Evolutionary conservation across 2,888 invertebrate species (phyloP), one percentile per base, ranked within the genome.

Genomic region (Barypeithes pellucidus): DNA sequence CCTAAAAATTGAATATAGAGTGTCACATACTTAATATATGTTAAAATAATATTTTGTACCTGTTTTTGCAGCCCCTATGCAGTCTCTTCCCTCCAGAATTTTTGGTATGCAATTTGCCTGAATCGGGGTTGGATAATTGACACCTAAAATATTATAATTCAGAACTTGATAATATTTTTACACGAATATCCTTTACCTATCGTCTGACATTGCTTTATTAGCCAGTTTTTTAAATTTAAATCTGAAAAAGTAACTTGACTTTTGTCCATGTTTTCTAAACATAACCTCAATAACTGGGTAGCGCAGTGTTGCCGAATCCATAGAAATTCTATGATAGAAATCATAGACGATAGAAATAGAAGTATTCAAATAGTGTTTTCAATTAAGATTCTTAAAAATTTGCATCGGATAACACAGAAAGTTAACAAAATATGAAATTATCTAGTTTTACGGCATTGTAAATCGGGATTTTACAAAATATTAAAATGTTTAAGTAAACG

Each of bases 21-120:
- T 33, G 9, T 29, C 12, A 20, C 24, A 39, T 39, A 8, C 9
- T 20, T 18, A 39, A 2, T 33, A 11, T 50, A 12, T 9, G n/a
- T 24, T 41, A 20, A 18, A 59, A 29, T 12, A 50, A 22, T 11
- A 9, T 14, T 63, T 16, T 20, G 20, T 63, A 75, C 99, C 99
- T 8, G 99, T 99, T 86, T 98, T 97, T 0, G 98, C 97, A 80
- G 97, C 97, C 8, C 97, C 99, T 76, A 99, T 94, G 80, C 97
- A 96, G 87, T 98, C 96, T 79, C 90, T 88, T 0, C 97, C 97
- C 72, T 88, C 82, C 43, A 96, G 85, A 79, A 96, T 94, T 75
- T 89, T 88, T 3, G 95, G 91, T 80, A 97, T 93, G 82, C 96
- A 96, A 76, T 92, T 91, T 80, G 88, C 86, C 85, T 97, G 96